Evolutionary conservation across 2,888 invertebrate species (phyloP).

Genomic region (Leucania comma): DNA sequence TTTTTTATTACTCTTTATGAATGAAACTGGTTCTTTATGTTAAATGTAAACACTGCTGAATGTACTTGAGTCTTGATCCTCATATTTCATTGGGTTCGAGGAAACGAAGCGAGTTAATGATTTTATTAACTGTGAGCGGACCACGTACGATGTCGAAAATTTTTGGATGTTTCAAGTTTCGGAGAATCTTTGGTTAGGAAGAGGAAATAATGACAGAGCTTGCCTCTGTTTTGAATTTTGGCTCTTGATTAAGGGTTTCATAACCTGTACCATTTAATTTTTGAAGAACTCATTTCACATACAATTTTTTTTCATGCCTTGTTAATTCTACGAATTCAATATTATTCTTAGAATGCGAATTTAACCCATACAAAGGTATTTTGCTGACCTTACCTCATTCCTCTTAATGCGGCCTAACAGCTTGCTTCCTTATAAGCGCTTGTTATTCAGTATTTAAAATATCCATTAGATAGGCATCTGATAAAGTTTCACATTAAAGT

Average conservation of each 20-base stretch:
- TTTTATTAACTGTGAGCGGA: slow-evolving; percentile 57
- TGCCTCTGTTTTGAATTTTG: slow-evolving; percentile 3
- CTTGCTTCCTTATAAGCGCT: slow-evolving; percentile 15
- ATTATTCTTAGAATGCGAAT: slow-evolving; percentile 10
- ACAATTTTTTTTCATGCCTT: background rate
- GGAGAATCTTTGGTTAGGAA: slow-evolving; percentile 39
- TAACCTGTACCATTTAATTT: background rate
- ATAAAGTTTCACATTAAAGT: slow-evolving; percentile 43
- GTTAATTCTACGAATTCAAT: slow-evolving; percentile 21
- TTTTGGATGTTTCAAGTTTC: slow-evolving; percentile 44
- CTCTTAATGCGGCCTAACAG: background rate
- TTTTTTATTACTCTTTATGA: slow-evolving; percentile 63
- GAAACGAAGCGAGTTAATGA: slow-evolving; percentile 58
- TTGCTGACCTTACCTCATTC: slow-evolving; percentile 31
- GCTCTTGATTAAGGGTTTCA: background rate
- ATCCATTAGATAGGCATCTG: slow-evolving; percentile 35
- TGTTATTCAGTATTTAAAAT: slow-evolving; percentile 16
- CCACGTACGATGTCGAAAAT: slow-evolving; percentile 39
- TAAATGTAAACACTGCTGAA: slow-evolving; percentile 60
- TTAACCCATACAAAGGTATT: slow-evolving; percentile 8
- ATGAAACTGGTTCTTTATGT: slow-evolving; percentile 64
- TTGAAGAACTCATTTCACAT: background rate
- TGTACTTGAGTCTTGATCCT: slow-evolving; percentile 45
- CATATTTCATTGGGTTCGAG: slow-evolving; percentile 60
- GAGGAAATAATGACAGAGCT: slow-evolving; percentile 33